Conservation (phyloP, 2,888 invertebrate species). For the Sminthurinus aureus region DNA sequence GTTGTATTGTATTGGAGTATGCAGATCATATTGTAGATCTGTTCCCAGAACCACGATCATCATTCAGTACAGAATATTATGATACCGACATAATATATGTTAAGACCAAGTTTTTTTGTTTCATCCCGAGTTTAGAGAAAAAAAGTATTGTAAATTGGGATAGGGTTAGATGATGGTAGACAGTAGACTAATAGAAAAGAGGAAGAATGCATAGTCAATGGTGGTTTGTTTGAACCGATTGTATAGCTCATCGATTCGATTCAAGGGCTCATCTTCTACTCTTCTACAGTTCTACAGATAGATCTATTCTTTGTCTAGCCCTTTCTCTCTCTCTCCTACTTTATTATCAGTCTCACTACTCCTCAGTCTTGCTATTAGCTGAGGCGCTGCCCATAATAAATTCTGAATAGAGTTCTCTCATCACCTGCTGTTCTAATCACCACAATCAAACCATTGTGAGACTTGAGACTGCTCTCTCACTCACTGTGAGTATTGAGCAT, state of each 20-base stretch:
- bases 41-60: too few relatives aligned
- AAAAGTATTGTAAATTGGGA: neutral
- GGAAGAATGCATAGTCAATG: neutral
- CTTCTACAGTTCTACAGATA: neutral
- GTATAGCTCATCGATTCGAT: constrained; percentile 29
- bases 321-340: constrained; percentile 8
- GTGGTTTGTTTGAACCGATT: constrained; percentile 21
- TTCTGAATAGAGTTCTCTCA: constrained; percentile 32
- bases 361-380: constrained; percentile 40
- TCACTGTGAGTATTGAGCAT: neutral
- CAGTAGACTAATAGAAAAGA: neutral
- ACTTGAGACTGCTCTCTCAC: constrained; percentile 11
- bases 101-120: constrained; percentile 4
- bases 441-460: constrained; percentile 34
- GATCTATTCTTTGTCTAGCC: neutral
- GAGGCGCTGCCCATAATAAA: constrained; percentile 42
- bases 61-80: too few relatives aligned
- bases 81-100: neutral
- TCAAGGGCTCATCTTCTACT: constrained; percentile 38
- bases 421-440: constrained; percentile 46
- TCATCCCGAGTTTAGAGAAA: neutral
- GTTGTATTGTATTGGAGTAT: too few relatives aligned
- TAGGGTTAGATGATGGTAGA: too few relatives aligned
- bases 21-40: too few relatives aligned
- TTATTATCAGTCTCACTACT: constrained; percentile 32